Percentiles rank a stretch among this genome's conserved stretches.
Conservation (phyloP, 2,888 invertebrate genomes). For the Serripes groenlandicus region DNA sequence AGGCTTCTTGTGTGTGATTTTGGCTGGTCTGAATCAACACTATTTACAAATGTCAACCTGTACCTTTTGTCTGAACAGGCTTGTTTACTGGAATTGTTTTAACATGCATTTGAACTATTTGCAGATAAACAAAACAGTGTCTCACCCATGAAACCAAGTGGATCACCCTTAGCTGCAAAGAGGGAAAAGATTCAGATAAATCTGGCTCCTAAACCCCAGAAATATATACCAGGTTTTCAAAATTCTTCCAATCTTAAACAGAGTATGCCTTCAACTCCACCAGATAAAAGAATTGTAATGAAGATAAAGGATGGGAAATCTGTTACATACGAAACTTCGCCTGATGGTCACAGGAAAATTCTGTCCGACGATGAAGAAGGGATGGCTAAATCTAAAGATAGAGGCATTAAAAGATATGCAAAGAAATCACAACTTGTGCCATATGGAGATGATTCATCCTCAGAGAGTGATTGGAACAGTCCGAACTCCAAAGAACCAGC, state of each 20-base stretch:
- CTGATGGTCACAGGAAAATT: constrained; percentile 78
- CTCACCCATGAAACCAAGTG: constrained; percentile 51
- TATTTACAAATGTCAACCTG: no score
- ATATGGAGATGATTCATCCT: constrained; percentile 85
- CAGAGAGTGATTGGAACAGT: constrained; percentile 73
- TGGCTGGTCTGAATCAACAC: no score
- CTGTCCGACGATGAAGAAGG: constrained; percentile 73
- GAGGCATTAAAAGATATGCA: constrained; percentile 29
- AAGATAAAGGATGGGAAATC: constrained; percentile 85
- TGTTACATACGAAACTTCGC: constrained; percentile 78
- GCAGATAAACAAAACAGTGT: background rate
- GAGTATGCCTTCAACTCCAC: constrained; percentile 64
- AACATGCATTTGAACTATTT: background rate
- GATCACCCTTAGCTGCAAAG: constrained; percentile 70
- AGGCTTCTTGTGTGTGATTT: no score
- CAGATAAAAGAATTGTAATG: constrained; percentile 80
- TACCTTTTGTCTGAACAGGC: no score
- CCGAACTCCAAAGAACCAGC: constrained; percentile 9
- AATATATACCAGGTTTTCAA: background rate
- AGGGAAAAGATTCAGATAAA: constrained; percentile 74
- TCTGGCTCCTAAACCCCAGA: constrained; percentile 14
- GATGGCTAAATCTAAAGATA: constrained; percentile 42
- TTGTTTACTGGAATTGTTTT: no score
- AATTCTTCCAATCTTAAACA: constrained; percentile 2
- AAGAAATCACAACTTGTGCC: constrained; percentile 82